phyloP scores from a whole-genome alignment of 2,797 vertebrate genomes.

The Siniperca scherzeri region DNA sequence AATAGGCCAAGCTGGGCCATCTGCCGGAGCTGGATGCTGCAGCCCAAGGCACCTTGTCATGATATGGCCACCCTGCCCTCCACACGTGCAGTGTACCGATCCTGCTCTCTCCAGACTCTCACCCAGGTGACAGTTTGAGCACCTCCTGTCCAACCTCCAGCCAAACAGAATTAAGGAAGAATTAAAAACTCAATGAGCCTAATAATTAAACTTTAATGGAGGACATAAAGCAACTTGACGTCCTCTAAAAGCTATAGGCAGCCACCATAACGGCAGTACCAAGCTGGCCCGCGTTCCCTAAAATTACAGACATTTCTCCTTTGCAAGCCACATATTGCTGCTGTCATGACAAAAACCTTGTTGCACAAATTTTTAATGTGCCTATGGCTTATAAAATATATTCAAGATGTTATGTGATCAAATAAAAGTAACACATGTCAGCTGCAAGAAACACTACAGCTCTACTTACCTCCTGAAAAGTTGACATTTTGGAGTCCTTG shows the following conservation, averaged over 20 bases:
- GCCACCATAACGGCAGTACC: slow-evolving; percentile 45
- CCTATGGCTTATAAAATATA: slow-evolving; percentile 11
- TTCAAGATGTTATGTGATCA: slow-evolving; percentile 10
- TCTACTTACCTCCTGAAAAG: neutral
- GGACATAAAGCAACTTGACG: slow-evolving; percentile 77
- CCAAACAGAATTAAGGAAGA: slow-evolving; percentile 80
- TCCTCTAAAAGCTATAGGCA: slow-evolving; percentile 71
- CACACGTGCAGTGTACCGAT: slow-evolving; percentile 42
- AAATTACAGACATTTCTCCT: slow-evolving; percentile 40
- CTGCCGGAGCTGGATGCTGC: slow-evolving; percentile 43
- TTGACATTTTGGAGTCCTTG: neutral
- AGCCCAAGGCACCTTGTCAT: slow-evolving; percentile 38
- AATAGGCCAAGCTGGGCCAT: slow-evolving; percentile 32
- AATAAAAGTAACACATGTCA: neutral
- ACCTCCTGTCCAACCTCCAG: slow-evolving; percentile 66
- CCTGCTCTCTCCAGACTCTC: slow-evolving; percentile 39
- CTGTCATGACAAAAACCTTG: slow-evolving; percentile 26
- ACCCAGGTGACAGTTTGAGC: slow-evolving; percentile 70
- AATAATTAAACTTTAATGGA: slow-evolving; percentile 85
- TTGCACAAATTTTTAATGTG: neutral
- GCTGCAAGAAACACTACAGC: neutral
- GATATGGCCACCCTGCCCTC: slow-evolving; percentile 38
- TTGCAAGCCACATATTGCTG: slow-evolving; percentile 27
- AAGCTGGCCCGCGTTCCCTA: slow-evolving; percentile 26
- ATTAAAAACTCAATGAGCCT: slow-evolving; percentile 83